Conservation (phyloP, 2,888 invertebrate species). For the Ennomos erosarius region DNA sequence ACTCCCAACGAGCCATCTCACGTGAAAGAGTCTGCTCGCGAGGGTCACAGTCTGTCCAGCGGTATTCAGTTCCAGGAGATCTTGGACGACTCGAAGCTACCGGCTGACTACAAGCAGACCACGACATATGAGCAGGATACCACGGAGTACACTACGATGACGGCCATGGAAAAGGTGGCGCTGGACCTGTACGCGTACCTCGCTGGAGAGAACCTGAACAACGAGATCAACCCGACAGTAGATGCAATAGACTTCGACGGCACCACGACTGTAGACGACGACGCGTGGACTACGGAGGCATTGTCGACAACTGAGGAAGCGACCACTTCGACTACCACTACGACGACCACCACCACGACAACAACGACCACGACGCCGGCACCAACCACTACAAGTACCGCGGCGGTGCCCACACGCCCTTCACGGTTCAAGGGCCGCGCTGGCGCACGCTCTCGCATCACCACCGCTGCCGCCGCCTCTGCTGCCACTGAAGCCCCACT, state of each 20-base stretch:
- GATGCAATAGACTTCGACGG: slow-evolving; percentile 65
- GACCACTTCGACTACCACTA: slow-evolving; percentile 83
- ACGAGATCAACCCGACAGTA: slow-evolving; percentile 78
- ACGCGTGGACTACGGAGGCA: slow-evolving; percentile 75
- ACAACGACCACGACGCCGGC: slow-evolving; percentile 84
- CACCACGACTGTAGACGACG: slow-evolving; percentile 68
- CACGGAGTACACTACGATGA: slow-evolving; percentile 87
- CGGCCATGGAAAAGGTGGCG: slow-evolving; percentile 92
- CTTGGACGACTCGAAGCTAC: slow-evolving; percentile 73
- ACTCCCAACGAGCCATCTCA: slow-evolving; percentile 60
- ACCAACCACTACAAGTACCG: slow-evolving; percentile 78
- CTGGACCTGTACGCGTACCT: slow-evolving; percentile 93
- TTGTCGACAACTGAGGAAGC: slow-evolving; percentile 77
- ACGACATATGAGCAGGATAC: slow-evolving; percentile 76
- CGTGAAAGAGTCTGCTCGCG: slow-evolving; percentile 65
- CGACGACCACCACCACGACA: slow-evolving; percentile 85
- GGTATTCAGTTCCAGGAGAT: slow-evolving; percentile 73
- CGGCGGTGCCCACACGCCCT: slow-evolving; percentile 71
- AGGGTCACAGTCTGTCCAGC: slow-evolving; percentile 73
- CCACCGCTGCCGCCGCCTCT: slow-evolving; percentile 75
- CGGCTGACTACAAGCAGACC: slow-evolving; percentile 71
- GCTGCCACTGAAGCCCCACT: slow-evolving; percentile 74
- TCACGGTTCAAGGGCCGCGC: slow-evolving; percentile 75
- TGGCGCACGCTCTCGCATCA: slow-evolving; percentile 75
- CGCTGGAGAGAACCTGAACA: slow-evolving; percentile 87